Percentiles rank a stretch among this genome's conserved stretches.
Conservation (phyloP, 1,140 invertebrate genomes). For the Cylas formicarius region DNA sequence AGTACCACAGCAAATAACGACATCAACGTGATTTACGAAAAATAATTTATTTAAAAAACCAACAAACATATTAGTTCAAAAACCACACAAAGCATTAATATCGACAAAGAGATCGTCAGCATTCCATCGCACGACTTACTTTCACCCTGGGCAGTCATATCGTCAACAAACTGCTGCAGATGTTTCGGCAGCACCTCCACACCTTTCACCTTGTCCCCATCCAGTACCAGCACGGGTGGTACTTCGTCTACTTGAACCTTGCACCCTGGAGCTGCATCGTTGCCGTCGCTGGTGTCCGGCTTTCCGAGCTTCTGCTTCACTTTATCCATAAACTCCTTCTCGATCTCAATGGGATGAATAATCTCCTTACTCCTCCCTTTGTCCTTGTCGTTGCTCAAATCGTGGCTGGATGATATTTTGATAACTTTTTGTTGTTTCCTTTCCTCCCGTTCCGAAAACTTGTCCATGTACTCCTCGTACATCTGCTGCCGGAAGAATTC, state of each 20-base stretch:
- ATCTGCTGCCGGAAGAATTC: constrained; percentile 68
- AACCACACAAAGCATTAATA: constrained; percentile 3
- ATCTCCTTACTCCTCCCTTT: constrained; percentile 26
- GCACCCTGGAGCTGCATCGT: constrained; percentile 16
- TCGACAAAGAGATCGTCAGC: no score
- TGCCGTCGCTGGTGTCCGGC: constrained; percentile 43
- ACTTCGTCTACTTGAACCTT: constrained; percentile 11
- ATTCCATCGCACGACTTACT: constrained; percentile 16
- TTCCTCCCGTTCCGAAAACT: constrained; percentile 69
- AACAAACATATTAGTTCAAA: constrained; percentile 1
- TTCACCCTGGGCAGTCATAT: constrained; percentile 12
- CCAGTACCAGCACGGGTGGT: constrained; percentile 50
- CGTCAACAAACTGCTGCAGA: constrained; percentile 61
- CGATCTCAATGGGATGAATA: constrained; percentile 51
- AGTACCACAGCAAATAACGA: no score
- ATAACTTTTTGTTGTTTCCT: constrained; percentile 70
- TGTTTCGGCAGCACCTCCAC: constrained; percentile 61
- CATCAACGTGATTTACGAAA: no score
- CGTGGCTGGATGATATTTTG: constrained; percentile 50
- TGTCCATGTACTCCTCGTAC: constrained; percentile 74
- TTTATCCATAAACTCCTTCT: constrained; percentile 65
- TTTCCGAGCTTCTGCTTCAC: constrained; percentile 50
- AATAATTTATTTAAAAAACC: no score
- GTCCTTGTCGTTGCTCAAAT: constrained; percentile 4
- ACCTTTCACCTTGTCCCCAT: constrained; percentile 53